phyloP scores from a whole-genome alignment of 2,113 vertebrate genomes.

The Scomber colias region DNA sequence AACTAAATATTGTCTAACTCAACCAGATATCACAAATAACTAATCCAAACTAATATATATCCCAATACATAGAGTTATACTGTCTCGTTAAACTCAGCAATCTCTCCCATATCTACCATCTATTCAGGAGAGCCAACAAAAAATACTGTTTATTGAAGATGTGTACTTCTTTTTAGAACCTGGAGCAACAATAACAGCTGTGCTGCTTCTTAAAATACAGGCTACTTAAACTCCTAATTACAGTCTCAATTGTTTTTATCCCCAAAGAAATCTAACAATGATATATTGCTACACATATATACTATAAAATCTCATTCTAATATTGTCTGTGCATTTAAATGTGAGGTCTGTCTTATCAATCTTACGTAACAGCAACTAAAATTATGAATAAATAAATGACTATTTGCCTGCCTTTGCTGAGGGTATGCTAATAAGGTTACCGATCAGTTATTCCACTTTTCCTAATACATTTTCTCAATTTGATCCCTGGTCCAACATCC shows the following conservation, averaged over 20 bases:
- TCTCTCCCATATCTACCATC: neutral
- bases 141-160: too few species aligned
- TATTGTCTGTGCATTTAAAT: constrained; percentile 24
- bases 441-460: constrained; percentile 69
- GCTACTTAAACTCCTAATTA: neutral
- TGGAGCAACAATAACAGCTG: neutral
- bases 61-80: too few species aligned
- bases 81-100: too few species aligned
- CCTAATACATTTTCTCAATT: constrained; percentile 73
- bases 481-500: constrained; percentile 68
- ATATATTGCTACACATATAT: constrained; percentile 16
- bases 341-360: constrained; percentile 37
- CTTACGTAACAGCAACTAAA: constrained; percentile 39
- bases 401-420: constrained; percentile 38
- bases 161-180: neutral
- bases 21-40: too few species aligned
- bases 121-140: neutral
- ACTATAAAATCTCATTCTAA: neutral
- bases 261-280: constrained; percentile 8
- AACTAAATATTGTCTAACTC: too few species aligned
- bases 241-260: constrained; percentile 7
- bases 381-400: constrained; percentile 51
- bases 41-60: too few species aligned
- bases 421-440: constrained; percentile 61
- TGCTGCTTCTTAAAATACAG: neutral